A percentile compares a stretch with the other conserved stretches of the same genome.
Conservation (phyloP, 2,797 vertebrate species). For the Manis pentadactyla region DNA sequence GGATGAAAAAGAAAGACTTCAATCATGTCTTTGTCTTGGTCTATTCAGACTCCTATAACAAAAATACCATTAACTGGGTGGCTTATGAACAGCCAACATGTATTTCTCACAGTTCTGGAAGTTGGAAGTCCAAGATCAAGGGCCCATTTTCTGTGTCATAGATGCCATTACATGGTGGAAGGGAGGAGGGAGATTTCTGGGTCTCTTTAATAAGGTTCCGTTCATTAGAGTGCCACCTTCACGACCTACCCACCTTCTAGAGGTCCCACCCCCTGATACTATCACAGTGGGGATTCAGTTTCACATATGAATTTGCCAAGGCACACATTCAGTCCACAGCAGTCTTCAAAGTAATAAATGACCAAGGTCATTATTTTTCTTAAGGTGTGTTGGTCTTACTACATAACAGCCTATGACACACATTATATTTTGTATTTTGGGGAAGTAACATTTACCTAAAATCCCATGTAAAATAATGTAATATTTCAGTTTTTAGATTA, state of each 20-base stretch:
- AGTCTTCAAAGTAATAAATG: background rate
- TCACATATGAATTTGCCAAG: background rate
- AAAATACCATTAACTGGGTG: background rate
- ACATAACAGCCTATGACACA: background rate
- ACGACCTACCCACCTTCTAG: background rate
- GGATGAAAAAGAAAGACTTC: background rate
- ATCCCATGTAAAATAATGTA: background rate
- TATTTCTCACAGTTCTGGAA: background rate
- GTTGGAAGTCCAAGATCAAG: background rate
- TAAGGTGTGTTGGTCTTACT: background rate
- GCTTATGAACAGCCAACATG: background rate
- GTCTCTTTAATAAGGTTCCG: no score
- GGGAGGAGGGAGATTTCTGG: no score
- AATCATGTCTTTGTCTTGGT: background rate
- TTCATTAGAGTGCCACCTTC: accelerated
- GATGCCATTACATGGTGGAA: accelerated
- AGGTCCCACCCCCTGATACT: background rate
- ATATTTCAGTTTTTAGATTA: background rate
- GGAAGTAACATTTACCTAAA: background rate
- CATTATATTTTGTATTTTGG: background rate
- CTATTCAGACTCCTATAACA: background rate
- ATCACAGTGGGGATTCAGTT: background rate
- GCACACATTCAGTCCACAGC: background rate
- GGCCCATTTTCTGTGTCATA: background rate
- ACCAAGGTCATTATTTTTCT: background rate